These are phyloP conservation scores for Hippocampus mohnikei DNA, from an alignment of 2,113 vertebrate genomes.

Conservation along the genomic window DNA sequence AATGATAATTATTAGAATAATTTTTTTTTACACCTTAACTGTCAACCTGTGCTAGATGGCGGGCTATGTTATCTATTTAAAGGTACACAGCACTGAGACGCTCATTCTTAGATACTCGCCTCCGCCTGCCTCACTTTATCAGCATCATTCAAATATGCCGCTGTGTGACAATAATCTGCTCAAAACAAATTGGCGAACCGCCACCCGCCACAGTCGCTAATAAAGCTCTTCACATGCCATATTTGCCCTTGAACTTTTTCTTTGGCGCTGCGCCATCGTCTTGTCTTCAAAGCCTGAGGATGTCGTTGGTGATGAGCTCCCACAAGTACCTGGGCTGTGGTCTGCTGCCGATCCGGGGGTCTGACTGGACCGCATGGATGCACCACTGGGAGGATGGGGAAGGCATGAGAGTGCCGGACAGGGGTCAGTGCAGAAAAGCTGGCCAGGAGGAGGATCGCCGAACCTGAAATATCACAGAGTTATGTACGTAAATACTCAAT, in stretches of 20 bases:
- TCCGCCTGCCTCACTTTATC: constrained; percentile 34
- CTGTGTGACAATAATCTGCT: constrained; percentile 36
- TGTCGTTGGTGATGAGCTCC: not conserved
- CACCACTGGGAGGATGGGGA: constrained; percentile 57
- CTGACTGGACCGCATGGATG: constrained; percentile 29
- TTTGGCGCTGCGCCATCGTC: not conserved
- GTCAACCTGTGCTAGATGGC: constrained; percentile 3
- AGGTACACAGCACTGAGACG: constrained; percentile 33
- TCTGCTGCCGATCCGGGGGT: constrained; percentile 17
- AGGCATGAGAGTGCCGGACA: constrained; percentile 60
- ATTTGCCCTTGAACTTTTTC: not conserved
- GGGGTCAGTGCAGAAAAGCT: constrained; percentile 67
- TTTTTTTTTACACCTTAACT: constrained; percentile 6
- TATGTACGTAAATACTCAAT: constrained; percentile 19
- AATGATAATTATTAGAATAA: not conserved
- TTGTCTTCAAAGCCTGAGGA: not conserved
- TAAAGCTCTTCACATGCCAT: constrained; percentile 24
- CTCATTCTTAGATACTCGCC: constrained; percentile 35
- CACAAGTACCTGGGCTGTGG: constrained; percentile 42
- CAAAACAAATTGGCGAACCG: constrained; percentile 38
- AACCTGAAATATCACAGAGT: constrained; percentile 75
- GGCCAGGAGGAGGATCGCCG: constrained; percentile 76
- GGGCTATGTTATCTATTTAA: constrained; percentile 49
- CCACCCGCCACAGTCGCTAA: constrained; percentile 37
- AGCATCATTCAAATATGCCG: constrained; percentile 27